Evolutionary conservation across 2,888 invertebrate genomes (phyloP).

Genomic region (Hylaea fasciaria): DNA sequence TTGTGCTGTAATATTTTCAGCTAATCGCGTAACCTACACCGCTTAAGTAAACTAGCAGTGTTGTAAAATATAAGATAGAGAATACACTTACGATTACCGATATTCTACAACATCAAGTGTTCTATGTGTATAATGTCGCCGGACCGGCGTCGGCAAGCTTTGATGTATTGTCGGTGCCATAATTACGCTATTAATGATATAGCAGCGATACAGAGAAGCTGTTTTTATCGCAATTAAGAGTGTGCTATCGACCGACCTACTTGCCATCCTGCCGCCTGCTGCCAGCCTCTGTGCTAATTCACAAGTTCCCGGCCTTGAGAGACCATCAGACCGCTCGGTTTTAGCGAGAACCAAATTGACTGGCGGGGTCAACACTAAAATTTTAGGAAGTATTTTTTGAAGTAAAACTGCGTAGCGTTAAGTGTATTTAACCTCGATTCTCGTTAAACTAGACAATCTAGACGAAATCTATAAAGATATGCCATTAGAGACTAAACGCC

Average conservation of each 20-base stretch:
- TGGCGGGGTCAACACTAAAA: constrained; percentile 54
- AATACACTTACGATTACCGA: constrained; percentile 26
- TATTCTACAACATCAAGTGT: constrained; percentile 32
- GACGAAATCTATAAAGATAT: constrained; percentile 54
- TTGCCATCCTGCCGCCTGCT: constrained; percentile 46
- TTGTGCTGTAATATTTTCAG: neutral
- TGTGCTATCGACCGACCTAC: constrained; percentile 67
- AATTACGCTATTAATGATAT: constrained; percentile 74
- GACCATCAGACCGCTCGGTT: constrained; percentile 51
- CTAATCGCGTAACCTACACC: neutral
- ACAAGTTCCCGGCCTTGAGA: constrained; percentile 65
- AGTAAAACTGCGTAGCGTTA: constrained; percentile 34
- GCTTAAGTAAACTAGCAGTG: constrained; percentile 15
- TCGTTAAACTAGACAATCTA: constrained; percentile 39
- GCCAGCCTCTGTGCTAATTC: constrained; percentile 56
- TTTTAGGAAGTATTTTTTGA: constrained; percentile 42
- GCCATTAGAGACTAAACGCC: constrained; percentile 51
- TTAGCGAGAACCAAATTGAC: constrained; percentile 64
- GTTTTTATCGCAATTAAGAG: constrained; percentile 74
- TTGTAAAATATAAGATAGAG: constrained; percentile 26
- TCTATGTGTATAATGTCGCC: constrained; percentile 49
- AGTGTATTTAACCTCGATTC: constrained; percentile 38
- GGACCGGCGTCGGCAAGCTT: constrained; percentile 58
- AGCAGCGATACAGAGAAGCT: constrained; percentile 58
- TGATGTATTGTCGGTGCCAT: constrained; percentile 69